Evolutionary conservation across 2,888 invertebrate species (phyloP).

Genomic region (Caenorhabditis becei): DNA sequence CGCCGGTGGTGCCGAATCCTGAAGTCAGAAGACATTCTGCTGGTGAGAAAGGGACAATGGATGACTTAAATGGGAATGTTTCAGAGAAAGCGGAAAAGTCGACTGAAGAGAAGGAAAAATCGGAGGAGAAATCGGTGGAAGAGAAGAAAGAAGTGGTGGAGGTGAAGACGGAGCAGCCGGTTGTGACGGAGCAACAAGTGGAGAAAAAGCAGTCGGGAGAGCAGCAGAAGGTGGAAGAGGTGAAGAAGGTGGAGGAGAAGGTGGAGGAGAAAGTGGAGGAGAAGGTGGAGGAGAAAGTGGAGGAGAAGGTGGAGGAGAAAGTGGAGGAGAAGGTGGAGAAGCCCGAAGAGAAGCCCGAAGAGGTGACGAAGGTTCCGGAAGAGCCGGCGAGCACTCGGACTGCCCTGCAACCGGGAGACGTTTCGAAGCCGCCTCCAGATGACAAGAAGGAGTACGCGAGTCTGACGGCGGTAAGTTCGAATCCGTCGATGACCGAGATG

Average conservation of each 20-base stretch:
- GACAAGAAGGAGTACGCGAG: slow-evolving; percentile 9
- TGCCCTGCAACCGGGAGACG: background rate
- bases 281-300: slow-evolving; percentile 10
- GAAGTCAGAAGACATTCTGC: slow-evolving; percentile 4
- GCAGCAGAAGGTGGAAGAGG: background rate
- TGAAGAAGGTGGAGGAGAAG: slow-evolving; percentile 1
- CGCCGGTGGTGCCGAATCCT: background rate
- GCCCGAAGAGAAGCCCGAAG: background rate
- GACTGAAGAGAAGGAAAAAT: slow-evolving; percentile 8
- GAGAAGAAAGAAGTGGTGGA: slow-evolving; percentile 1
- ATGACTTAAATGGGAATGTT: background rate
- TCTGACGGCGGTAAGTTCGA: slow-evolving; percentile 9
- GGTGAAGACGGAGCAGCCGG: background rate
- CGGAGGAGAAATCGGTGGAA: slow-evolving; percentile 4
- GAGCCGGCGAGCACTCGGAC: background rate
- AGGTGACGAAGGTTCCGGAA: no score
- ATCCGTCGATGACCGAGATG: slow-evolving; percentile 28
- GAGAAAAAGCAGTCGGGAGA: background rate
- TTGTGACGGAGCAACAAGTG: background rate
- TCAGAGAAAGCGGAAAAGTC: slow-evolving; percentile 19
- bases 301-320: slow-evolving; percentile 3
- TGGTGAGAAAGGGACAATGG: background rate
- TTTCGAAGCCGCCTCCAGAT: slow-evolving; percentile 1
- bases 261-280: slow-evolving; percentile 14
- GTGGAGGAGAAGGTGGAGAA: background rate